These are phyloP conservation scores for Oreohelix idahoensis DNA, from an alignment of 1,140 invertebrate species.

Conservation along the genomic window DNA sequence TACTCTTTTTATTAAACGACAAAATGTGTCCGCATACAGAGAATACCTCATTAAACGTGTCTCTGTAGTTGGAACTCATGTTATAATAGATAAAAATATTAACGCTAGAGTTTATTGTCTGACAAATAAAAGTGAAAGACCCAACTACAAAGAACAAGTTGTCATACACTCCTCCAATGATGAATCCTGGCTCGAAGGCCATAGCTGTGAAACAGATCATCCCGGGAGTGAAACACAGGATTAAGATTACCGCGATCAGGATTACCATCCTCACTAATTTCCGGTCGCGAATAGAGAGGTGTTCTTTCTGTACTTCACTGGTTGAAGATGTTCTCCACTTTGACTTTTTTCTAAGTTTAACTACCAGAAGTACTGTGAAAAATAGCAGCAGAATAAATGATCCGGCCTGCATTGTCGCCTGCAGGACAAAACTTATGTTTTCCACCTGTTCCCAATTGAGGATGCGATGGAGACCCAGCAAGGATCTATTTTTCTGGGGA, in stretches of 20 bases:
- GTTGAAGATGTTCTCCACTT: not conserved
- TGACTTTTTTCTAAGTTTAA: not conserved
- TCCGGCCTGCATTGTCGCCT: not conserved
- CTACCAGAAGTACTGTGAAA: not conserved
- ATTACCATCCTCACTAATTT: constrained; percentile 4
- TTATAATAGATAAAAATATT: constrained; percentile 6
- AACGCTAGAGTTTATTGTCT: constrained; percentile 12
- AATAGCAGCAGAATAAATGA: not conserved
- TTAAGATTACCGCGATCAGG: not conserved
- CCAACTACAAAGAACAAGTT: not conserved
- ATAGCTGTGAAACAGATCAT: constrained; percentile 3
- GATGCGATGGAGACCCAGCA: not conserved
- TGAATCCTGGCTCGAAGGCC: not conserved
- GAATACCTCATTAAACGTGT: not conserved
- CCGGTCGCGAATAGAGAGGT: not conserved
- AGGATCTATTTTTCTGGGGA: not conserved
- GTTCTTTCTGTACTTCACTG: not conserved
- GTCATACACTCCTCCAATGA: not conserved
- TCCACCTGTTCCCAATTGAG: not conserved
- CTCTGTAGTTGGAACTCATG: constrained; percentile 19
- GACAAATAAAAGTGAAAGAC: constrained; percentile 8
- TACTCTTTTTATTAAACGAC: no score
- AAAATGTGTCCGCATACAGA: not conserved
- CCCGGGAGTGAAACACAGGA: not conserved
- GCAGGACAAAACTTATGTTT: not conserved